These are phyloP conservation scores for Eucriotettix oculatus DNA, from an alignment of 2,888 invertebrate species.

Conservation along the genomic window DNA sequence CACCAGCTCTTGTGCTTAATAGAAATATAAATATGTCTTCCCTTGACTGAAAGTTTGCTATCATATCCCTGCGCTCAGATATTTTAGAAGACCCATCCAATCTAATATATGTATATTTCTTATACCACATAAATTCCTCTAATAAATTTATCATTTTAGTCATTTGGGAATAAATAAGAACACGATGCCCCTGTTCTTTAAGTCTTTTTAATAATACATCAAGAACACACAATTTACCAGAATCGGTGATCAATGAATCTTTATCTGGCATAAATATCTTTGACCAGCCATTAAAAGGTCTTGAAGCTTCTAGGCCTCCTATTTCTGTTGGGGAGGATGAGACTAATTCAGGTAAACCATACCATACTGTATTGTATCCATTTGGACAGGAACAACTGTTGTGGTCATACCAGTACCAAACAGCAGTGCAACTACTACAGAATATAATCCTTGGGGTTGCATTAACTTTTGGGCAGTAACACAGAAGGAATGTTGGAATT, in stretches of 20 bases:
- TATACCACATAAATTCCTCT: slow-evolving; percentile 92
- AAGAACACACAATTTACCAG: slow-evolving; percentile 80
- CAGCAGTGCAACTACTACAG: too few species aligned
- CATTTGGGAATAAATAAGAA: slow-evolving; percentile 94
- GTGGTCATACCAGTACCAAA: too few species aligned
- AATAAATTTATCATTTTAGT: slow-evolving; percentile 87
- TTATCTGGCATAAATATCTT: slow-evolving; percentile 64
- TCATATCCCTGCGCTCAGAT: slow-evolving; percentile 90
- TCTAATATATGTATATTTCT: slow-evolving; percentile 90
- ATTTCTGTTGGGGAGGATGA: too few species aligned
- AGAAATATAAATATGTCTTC: slow-evolving; percentile 90
- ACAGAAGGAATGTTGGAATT: slow-evolving; percentile 44
- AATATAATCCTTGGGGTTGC: too few species aligned
- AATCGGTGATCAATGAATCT: slow-evolving; percentile 67
- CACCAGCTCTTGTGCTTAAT: slow-evolving; percentile 65
- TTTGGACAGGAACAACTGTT: too few species aligned
- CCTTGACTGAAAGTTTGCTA: slow-evolving; percentile 84
- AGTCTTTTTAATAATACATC: slow-evolving; percentile 67
- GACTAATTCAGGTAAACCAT: too few species aligned
- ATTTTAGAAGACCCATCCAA: slow-evolving; percentile 92
- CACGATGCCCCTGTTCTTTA: slow-evolving; percentile 79
- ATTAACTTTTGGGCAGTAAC: too few species aligned
- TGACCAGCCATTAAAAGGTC: slow-evolving; percentile 60
- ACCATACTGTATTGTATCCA: too few species aligned
- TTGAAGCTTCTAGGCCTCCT: slow-evolving; percentile 23